Base-by-base conservation (phyloP, 1,140 invertebrate species). In the Meloidogyne exigua region DNA sequence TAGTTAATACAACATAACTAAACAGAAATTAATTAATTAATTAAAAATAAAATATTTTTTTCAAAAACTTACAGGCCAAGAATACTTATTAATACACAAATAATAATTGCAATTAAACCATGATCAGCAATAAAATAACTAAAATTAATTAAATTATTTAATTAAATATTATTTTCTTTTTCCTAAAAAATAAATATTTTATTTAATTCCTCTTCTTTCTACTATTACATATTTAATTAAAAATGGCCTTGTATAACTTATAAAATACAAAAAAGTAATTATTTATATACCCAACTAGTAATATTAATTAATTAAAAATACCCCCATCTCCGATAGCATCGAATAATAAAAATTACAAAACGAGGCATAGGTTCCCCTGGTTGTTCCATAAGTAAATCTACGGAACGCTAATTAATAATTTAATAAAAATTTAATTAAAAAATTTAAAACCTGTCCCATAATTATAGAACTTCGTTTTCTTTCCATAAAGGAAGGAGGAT, bases 321-420 rank as follows among this genome's bases (percentile, higher is more conserved):
- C 18, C 84, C 84, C 81, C 84, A 86, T 25, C 79, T 77, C 2
- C 79, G 72, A 79, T 81, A 86, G 28, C 73, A 49, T 28, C 79
- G 67, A 66, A 86, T 86, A 39, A 86, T 78, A 25, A 81, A 86
- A 18, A 75, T 79, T 5, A 86, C 84, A 64, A 86, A 88, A n/a
- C 77, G 25, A 11, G 84, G 84, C 18, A 85, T 86, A 21, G 39
- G 32, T 15, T 77, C 49, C 12, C 71, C 76, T 11, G 76, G 67
- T 13, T 75, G 44, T 18, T 77, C 76, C 76, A 77, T 77, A 25
- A 44, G 62, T 21, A 77, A 44, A n/a, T 73, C 72, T 65, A 73
- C 28, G 11, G 72, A 73, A 25, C 72, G 42, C 72, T 71, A 28
- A 49, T n/a, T 10, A 9, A 5, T 13, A 71, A 71, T 36, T 15